Evolutionary conservation across 2,797 vertebrate species (phyloP), one percentile per base, ranked within the genome.

Genomic region (Sparus aurata): DNA sequence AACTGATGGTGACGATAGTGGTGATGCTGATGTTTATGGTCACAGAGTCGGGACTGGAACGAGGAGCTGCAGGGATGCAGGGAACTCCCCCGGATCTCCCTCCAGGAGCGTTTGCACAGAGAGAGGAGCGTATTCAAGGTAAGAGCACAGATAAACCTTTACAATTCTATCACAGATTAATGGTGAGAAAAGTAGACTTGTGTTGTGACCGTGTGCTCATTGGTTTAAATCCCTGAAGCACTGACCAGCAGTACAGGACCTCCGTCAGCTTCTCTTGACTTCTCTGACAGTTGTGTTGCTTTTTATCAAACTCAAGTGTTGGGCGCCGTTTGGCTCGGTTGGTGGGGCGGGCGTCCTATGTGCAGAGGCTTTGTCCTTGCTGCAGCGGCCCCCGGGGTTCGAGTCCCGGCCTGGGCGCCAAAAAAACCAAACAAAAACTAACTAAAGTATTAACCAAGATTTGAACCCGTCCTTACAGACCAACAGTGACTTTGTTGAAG

Each of bases 101-200:
- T 97, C 20, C 97, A 96, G 0, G 97, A 99, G 73, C 94, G 96
- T 34, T 92, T 98, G 68, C 94, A 97, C 77, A 95, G 97, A 83
- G 97, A 98, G 72, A 93, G 97, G 80, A 97, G 96, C 78, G 95
- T 98, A 79, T 99, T 99, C 87, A 99, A 98, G 96, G 98, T 98
- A 61, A 66, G 55, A 27, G 12, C 25, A 15, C 12, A 61, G 16
- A 17, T 64, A 0, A 38, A 38, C 38, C 10, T 38, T 30, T 30
- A 4, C 30, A 30, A 6, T 59, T 59, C 34, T 60, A 16, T 52
- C 18, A 15, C 4, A 59, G 6, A 71, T 30, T 41, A 43, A 27
- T 18, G 16, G 3, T 20, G 3, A 66, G 34, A 27, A 8, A 65
- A 43, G 20, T 12, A 50, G 9, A 41, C 1, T 27, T 27, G 27